These are phyloP conservation scores for Gallirallus australis DNA, from an alignment of 2,797 vertebrate genomes.

Conservation along the genomic window DNA sequence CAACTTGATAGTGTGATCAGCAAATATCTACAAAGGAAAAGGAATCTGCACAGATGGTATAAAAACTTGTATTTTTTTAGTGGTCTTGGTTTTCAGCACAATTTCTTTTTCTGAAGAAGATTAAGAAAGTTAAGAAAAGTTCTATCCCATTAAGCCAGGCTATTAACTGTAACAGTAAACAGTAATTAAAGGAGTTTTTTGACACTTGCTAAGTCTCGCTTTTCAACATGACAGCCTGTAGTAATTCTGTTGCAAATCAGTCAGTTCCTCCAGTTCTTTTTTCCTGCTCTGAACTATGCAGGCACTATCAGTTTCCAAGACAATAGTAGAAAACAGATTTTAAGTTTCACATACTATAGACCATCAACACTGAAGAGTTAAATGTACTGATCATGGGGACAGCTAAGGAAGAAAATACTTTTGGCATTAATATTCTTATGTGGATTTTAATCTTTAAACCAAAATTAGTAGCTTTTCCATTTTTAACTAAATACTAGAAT, in stretches of 20 bases:
- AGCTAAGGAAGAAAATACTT: neutral
- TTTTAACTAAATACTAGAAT: neutral
- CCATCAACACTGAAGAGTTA: neutral
- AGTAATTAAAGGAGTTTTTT: neutral
- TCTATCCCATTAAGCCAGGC: neutral
- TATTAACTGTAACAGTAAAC: neutral
- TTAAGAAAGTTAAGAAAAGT: neutral
- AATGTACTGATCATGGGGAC: neutral
- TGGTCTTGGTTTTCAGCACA: neutral
- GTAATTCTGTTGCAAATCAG: neutral
- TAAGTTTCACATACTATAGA: neutral
- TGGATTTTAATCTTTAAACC: neutral
- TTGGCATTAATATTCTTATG: neutral
- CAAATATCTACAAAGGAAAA: neutral
- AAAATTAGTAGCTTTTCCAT: neutral
- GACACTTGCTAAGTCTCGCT: neutral
- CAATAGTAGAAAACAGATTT: neutral
- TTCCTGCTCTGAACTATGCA: neutral
- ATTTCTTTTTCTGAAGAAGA: neutral
- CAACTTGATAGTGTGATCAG: neutral
- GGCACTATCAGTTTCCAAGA: neutral
- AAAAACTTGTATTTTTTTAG: neutral
- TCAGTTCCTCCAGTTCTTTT: neutral
- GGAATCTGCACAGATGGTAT: constrained; percentile 16
- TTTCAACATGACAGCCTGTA: neutral